Evolutionary conservation across 2,888 invertebrate genomes (phyloP).

Genomic region (Chromoteleia sp.): DNA sequence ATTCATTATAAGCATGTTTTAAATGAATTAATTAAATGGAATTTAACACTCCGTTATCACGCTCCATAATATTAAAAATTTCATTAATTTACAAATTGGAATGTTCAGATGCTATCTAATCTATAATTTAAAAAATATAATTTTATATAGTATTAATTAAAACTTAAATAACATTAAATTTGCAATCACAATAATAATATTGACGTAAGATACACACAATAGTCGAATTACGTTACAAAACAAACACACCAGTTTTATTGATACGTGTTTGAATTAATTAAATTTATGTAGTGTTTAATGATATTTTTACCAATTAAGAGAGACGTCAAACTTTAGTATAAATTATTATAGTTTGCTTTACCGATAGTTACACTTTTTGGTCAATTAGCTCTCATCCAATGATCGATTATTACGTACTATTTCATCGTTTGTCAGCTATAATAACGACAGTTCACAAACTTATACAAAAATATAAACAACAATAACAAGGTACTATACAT

Average conservation of each 20-base stretch:
- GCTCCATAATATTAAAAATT: too few species aligned
- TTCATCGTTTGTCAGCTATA: constrained; percentile 27
- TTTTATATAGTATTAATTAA: constrained; percentile 8
- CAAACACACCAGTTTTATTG: background rate
- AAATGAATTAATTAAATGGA: too few species aligned
- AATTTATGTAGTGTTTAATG: background rate
- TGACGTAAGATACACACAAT: constrained; percentile 30
- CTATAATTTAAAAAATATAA: background rate
- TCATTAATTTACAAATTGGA: background rate
- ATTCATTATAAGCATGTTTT: too few species aligned
- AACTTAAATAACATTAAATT: constrained; percentile 23
- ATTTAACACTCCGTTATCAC: too few species aligned
- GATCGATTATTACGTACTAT: constrained; percentile 19
- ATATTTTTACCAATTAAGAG: constrained; percentile 12
- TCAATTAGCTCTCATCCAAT: constrained; percentile 39
- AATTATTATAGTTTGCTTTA: constrained; percentile 20
- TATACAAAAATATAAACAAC: constrained; percentile 50
- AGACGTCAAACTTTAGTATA: constrained; percentile 10
- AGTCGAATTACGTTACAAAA: constrained; percentile 14
- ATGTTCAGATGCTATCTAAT: background rate
- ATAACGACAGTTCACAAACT: constrained; percentile 24
- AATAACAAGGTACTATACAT: constrained; percentile 60
- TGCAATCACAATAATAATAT: constrained; percentile 50
- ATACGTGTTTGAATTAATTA: background rate
- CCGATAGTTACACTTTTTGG: constrained; percentile 34